Percentiles rank a stretch among this genome's conserved stretches.
Conservation (phyloP, 2,797 vertebrate genomes). For the Microctenopoma lineatum region DNA sequence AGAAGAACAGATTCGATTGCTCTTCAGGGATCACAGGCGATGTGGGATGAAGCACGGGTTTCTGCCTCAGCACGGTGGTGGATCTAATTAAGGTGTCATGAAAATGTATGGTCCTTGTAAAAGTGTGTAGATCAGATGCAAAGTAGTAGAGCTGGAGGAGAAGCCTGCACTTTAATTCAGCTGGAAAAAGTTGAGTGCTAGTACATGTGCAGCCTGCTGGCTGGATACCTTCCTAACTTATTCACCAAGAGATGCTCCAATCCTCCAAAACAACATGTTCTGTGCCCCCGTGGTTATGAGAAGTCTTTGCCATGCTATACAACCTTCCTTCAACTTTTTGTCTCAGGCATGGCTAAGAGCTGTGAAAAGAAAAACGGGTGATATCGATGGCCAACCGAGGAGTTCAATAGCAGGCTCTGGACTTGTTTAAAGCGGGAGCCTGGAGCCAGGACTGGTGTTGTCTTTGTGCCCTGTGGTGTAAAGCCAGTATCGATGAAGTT, state of each 20-base stretch:
- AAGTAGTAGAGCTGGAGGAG: conserved; percentile 27
- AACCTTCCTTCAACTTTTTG: conserved; percentile 8
- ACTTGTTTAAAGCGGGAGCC: conserved; percentile 62
- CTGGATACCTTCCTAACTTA: conserved; percentile 17
- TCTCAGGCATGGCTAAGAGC: conserved; percentile 46
- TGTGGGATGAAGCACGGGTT: conserved; percentile 18
- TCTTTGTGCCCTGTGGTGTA: conserved; percentile 73
- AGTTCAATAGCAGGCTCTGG: conserved; percentile 65
- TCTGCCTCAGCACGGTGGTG: conserved; percentile 15
- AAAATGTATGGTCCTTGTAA: conserved; percentile 36
- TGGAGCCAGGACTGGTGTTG: conserved; percentile 55
- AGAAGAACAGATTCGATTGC: conserved; percentile 23
- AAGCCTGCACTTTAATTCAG: conserved; percentile 17
- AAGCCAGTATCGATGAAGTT: conserved; percentile 74
- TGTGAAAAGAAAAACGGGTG: conserved; percentile 46
- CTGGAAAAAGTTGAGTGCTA: conserved; percentile 3
- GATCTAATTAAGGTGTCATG: conserved; percentile 53
- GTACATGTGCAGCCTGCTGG: neutral
- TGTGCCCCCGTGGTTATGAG: conserved; percentile 22
- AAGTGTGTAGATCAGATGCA: conserved; percentile 23
- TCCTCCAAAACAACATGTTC: neutral
- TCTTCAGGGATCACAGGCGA: conserved; percentile 30
- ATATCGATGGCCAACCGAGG: conserved; percentile 60
- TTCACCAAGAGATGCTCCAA: neutral
- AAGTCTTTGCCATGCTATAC: conserved; percentile 25